A percentile compares a stretch with the other conserved stretches of the same genome.
Evolutionary conservation across 2,888 invertebrate species (phyloP).

Genomic region (Pomacea canaliculata): DNA sequence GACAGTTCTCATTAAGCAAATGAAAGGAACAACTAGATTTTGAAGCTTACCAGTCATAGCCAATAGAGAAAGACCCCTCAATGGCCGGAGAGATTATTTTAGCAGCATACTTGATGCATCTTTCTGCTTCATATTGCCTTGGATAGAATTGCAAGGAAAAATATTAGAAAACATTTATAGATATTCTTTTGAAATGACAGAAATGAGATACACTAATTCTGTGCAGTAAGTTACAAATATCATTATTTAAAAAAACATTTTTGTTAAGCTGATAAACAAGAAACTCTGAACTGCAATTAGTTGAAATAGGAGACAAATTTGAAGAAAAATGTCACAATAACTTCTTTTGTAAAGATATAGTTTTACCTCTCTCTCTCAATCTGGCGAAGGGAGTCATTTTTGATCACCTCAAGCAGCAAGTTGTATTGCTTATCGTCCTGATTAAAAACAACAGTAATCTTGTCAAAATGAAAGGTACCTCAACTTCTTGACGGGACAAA

Average conservation of each 20-base stretch:
- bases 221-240: too few species aligned
- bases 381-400: conserved; percentile 81
- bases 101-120: conserved; percentile 85
- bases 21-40: neutral
- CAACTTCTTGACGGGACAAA: too few species aligned
- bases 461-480: neutral
- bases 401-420: conserved; percentile 80
- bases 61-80: conserved; percentile 74
- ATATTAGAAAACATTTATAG: too few species aligned
- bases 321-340: neutral
- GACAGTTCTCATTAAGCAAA: neutral
- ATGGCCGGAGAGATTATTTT: conserved; percentile 90
- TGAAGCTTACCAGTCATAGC: conserved; percentile 74
- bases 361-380: conserved; percentile 77
- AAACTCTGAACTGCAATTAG: too few species aligned
- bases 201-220: too few species aligned
- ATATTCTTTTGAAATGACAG: too few species aligned
- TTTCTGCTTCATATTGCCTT: conserved; percentile 81
- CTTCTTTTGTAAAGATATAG: neutral
- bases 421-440: conserved; percentile 76
- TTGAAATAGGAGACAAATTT: too few species aligned
- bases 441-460: neutral
- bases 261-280: too few species aligned
- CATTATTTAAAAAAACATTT: too few species aligned
- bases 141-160: conserved; percentile 15